phyloP scores from a whole-genome alignment of 2,113 vertebrate species.

The Thomomys bottae region DNA sequence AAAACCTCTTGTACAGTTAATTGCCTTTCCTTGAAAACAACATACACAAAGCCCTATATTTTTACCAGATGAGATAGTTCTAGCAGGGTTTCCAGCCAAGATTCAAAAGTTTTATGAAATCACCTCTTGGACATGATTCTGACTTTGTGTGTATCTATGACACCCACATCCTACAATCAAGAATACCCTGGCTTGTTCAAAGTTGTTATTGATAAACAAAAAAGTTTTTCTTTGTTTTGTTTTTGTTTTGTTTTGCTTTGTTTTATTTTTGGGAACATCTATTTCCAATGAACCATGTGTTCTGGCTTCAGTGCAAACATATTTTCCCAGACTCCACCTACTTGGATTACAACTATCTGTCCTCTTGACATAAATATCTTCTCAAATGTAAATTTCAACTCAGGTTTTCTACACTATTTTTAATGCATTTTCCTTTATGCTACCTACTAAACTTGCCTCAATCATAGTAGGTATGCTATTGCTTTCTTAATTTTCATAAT shows the following conservation, averaged over 20 bases:
- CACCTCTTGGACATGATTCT: constrained; percentile 66
- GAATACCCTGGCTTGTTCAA: background rate
- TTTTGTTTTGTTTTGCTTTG: constrained; percentile 51
- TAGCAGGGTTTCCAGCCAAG: constrained; percentile 63
- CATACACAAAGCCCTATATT: constrained; percentile 65
- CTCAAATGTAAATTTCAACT: constrained; percentile 45
- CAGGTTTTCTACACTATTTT: constrained; percentile 41
- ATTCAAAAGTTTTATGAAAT: constrained; percentile 74
- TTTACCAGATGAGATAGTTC: constrained; percentile 71
- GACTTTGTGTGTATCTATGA: constrained; percentile 47
- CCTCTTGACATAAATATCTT: constrained; percentile 45
- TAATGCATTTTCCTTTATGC: background rate
- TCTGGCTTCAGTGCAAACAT: constrained; percentile 57
- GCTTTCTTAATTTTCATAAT: constrained; percentile 27
- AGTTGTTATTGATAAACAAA: constrained; percentile 47
- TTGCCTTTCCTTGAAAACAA: constrained; percentile 68
- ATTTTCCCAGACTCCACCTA: constrained; percentile 48
- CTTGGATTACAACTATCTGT: constrained; percentile 38
- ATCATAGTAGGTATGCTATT: background rate
- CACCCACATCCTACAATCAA: background rate
- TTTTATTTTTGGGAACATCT: constrained; percentile 23
- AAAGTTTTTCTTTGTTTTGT: constrained; percentile 30
- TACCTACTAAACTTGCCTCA: constrained; percentile 11
- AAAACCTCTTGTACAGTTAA: background rate
- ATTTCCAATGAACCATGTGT: constrained; percentile 39